Base-by-base conservation (phyloP, 2,797 vertebrate genomes). In the Lemur catta region DNA sequence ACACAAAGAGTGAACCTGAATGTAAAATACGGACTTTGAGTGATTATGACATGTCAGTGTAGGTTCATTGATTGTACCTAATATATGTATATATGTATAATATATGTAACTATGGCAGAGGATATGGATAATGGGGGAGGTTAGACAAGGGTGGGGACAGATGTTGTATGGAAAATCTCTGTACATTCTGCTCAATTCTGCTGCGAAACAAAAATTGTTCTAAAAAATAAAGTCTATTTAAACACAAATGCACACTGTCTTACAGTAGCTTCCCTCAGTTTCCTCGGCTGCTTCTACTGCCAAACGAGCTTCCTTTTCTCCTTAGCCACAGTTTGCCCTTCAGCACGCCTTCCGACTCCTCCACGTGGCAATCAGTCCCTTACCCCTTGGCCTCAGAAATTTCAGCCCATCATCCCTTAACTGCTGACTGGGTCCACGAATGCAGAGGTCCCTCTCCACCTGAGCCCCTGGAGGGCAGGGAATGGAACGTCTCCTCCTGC, bases 351-450 rank as follows among this genome's bases (percentile, higher is more conserved):
- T 50, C 30, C 2, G 6, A 28, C 79, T 69, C 33, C 22, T 12
- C 9, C 15, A 8, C 2, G 0, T 0, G 22, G 6, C 35, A 57
- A 33, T 17, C 11, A 55, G 13, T 18, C 20, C 24, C 11, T 65
- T 33, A 3, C 14, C 72, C 52, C 20, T 14, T 8, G 17, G 4
- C 9, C 69, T 46, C 67, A 30, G 55, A n/a, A 41, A 59, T 43
- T 18, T 43, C 15, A 2, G 11, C 35, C 20, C 59, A 22, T 6
- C 14, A 9, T 1, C 12, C 30, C 46, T 18, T 2, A 15, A 35
- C 48, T 15, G 11, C 9, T 9, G 6, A 20, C 30, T 87, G 52
- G n/a, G n/a, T 10, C 22, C 20, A 6, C 1, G 17, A 8, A 52
- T 0, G 9, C 10, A 57, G 35, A 67, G 30, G 9, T 2, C 12